Percentiles rank a stretch among this genome's conserved stretches.
phyloP scores from a whole-genome alignment of 2,888 invertebrate genomes.

The Pteria penguin region DNA sequence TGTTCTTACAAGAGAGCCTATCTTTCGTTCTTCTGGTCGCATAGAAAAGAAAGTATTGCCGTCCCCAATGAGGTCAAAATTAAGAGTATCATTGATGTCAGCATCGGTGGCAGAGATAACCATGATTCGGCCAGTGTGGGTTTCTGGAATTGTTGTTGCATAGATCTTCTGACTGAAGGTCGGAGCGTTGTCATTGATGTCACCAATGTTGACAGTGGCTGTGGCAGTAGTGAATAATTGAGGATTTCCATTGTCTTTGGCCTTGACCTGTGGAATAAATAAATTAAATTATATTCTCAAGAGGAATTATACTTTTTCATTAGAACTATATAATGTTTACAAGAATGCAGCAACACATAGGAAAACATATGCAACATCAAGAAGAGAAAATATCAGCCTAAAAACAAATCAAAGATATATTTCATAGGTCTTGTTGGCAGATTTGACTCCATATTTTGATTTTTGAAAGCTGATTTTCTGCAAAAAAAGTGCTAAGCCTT shows the following conservation, averaged over 20 bases:
- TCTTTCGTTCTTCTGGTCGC: not conserved
- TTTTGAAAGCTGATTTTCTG: too few relatives aligned
- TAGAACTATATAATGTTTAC: too few relatives aligned
- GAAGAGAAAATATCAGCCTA: too few relatives aligned
- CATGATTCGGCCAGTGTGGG: constrained; percentile 13
- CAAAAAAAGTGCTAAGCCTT: too few relatives aligned
- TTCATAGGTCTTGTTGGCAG: too few relatives aligned
- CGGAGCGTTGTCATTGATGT: constrained; percentile 99
- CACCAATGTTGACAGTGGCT: constrained; percentile 97
- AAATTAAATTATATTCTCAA: too few relatives aligned
- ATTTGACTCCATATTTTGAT: too few relatives aligned
- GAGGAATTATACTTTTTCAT: too few relatives aligned
- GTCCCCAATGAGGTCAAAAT: constrained; percentile 5
- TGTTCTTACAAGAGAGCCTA: not conserved
- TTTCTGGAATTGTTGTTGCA: constrained; percentile 38
- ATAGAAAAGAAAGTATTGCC: constrained; percentile 9
- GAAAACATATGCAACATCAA: too few relatives aligned
- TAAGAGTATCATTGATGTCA: constrained; percentile 25
- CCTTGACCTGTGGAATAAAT: constrained; percentile 87
- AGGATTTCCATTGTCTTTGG: constrained; percentile 84
- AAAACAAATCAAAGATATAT: too few relatives aligned
- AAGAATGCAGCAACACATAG: too few relatives aligned
- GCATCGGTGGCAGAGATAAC: constrained; percentile 21
- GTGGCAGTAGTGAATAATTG: constrained; percentile 87
- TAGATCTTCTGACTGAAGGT: constrained; percentile 84